These are phyloP conservation scores for Ceriagrion tenellum DNA, from an alignment of 2,888 invertebrate species.

Conservation along the genomic window DNA sequence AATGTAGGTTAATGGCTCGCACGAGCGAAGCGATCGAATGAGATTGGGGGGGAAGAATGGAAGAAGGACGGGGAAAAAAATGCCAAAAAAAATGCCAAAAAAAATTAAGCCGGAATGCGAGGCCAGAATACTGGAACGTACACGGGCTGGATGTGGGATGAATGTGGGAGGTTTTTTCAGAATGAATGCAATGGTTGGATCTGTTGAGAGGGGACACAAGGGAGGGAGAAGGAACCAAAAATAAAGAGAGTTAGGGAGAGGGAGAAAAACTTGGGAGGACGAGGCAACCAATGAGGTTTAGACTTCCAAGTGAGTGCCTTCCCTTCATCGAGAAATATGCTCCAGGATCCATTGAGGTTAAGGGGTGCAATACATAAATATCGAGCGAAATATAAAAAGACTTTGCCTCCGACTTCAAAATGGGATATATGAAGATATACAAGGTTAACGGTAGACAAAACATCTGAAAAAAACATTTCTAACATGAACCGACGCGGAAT, in stretches of 20 bases:
- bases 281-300: neutral
- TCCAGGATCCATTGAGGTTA: neutral
- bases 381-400: neutral
- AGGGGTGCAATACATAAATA: neutral
- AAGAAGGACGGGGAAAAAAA: neutral
- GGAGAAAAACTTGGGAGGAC: neutral
- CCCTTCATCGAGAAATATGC: neutral
- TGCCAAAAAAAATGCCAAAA: no score
- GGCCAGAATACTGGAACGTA: neutral
- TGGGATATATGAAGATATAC: neutral
- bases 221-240: neutral
- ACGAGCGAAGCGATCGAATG: constrained; percentile 19
- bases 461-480: neutral
- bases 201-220: neutral
- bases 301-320: constrained; percentile 9
- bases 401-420: neutral
- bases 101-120: neutral
- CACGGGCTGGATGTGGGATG: neutral
- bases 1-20: constrained; percentile 59
- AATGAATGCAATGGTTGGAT: neutral
- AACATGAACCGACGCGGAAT: neutral
- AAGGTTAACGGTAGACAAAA: neutral
- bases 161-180: neutral
- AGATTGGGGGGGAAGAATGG: neutral
- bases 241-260: neutral